Percentiles rank a stretch among this genome's conserved stretches.
These are phyloP conservation scores for Myotis vivesi DNA, from an alignment of 2,797 vertebrate genomes.

Conservation along the genomic window DNA sequence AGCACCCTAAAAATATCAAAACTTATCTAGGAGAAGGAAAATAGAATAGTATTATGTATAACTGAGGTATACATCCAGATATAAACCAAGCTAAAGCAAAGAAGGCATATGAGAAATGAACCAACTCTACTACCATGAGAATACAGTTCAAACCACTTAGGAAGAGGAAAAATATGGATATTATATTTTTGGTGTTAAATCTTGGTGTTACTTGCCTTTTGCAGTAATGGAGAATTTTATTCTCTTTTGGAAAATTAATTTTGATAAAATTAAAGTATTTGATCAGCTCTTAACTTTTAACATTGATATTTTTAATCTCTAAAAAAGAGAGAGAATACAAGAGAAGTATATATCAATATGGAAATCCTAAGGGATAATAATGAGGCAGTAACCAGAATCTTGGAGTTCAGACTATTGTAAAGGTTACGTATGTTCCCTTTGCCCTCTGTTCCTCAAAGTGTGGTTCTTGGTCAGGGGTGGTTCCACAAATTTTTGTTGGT, in stretches of 20 bases:
- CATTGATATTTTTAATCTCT: slow-evolving; percentile 28
- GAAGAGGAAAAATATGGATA: background rate
- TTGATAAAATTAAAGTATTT: slow-evolving; percentile 38
- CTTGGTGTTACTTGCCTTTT: background rate
- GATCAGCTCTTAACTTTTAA: slow-evolving; percentile 39
- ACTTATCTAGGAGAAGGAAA: background rate
- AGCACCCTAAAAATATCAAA: slow-evolving; percentile 7
- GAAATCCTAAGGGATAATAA: background rate
- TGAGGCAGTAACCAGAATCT: background rate
- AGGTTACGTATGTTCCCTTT: background rate
- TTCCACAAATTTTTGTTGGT: background rate
- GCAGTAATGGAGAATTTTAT: background rate
- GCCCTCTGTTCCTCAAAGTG: background rate
- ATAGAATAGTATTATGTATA: background rate
- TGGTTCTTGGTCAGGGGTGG: background rate
- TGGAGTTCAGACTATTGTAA: background rate
- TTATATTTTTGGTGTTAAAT: background rate
- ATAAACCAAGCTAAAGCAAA: background rate
- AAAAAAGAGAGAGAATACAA: background rate
- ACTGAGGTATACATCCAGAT: background rate
- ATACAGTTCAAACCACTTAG: background rate
- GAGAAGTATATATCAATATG: slow-evolving; percentile 1
- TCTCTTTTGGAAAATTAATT: slow-evolving; percentile 27
- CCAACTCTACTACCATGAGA: background rate
- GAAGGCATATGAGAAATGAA: background rate